Evolutionary conservation across 2,888 invertebrate species (phyloP).

Genomic region (Seira musarum): DNA sequence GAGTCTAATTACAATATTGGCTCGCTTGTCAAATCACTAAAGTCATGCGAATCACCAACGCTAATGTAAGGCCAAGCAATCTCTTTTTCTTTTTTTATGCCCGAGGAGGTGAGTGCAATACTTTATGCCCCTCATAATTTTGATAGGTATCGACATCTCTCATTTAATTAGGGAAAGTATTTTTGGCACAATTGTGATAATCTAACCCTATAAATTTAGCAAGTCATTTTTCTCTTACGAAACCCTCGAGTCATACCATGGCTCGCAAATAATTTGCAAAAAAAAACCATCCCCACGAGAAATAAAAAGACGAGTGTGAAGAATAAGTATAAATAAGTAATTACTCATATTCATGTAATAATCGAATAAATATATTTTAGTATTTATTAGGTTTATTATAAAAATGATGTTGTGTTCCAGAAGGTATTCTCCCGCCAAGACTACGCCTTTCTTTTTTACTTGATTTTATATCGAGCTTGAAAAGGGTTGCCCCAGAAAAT

Average conservation of each 20-base stretch:
- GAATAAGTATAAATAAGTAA: no score
- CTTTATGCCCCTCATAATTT: no score
- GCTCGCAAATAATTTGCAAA: no score
- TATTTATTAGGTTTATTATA: conserved; percentile 13
- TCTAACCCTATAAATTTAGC: neutral
- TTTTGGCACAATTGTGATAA: neutral
- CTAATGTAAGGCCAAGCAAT: no score
- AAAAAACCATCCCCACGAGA: no score
- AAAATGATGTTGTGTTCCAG: conserved; percentile 61
- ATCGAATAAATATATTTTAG: neutral
- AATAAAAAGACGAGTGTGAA: no score
- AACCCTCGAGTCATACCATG: no score
- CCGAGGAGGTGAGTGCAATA: neutral
- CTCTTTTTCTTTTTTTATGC: no score
- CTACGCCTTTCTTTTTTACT: conserved; percentile 47
- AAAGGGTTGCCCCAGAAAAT: neutral
- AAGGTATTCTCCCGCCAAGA: conserved; percentile 70
- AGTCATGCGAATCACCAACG: neutral
- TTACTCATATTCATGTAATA: neutral
- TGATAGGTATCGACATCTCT: no score
- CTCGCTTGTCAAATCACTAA: conserved; percentile 31
- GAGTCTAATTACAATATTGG: conserved; percentile 55
- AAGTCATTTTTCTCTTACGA: neutral
- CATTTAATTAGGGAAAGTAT: no score
- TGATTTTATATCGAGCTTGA: neutral